These are phyloP conservation scores for Nomada ferruginata DNA, from an alignment of 2,888 invertebrate species.

Conservation along the genomic window DNA sequence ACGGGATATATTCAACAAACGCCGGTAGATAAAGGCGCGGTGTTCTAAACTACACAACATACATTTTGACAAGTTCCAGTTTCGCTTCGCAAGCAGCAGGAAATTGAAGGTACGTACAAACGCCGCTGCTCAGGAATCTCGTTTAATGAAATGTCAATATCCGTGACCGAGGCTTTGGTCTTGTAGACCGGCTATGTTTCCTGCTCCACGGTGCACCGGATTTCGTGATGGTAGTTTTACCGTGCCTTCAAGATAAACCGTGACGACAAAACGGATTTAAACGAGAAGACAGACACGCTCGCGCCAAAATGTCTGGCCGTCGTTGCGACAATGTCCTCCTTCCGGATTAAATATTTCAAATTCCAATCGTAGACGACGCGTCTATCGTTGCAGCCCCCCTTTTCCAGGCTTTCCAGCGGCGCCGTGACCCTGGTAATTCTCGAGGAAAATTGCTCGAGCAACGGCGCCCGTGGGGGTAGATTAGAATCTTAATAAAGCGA, in stretches of 20 bases:
- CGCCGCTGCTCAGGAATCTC: conserved; percentile 63
- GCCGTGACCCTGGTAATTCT: background rate
- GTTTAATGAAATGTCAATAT: conserved; percentile 73
- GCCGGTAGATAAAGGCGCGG: conserved; percentile 47
- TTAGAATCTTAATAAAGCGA: conserved; percentile 48
- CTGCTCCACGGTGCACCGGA: conserved; percentile 45
- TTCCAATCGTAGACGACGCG: conserved; percentile 49
- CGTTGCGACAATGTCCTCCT: conserved; percentile 45
- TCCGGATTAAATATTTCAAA: conserved; percentile 57
- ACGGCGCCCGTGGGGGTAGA: conserved; percentile 1
- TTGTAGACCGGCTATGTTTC: conserved; percentile 63
- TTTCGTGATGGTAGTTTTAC: conserved; percentile 61
- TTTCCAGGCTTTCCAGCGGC: conserved; percentile 1
- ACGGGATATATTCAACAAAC: conserved; percentile 52
- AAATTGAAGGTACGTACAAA: conserved; percentile 67
- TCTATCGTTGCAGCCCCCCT: background rate
- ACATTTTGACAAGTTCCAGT: conserved; percentile 67
- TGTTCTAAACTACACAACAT: conserved; percentile 50
- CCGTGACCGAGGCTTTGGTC: conserved; percentile 69
- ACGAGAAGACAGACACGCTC: conserved; percentile 10
- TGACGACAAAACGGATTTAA: conserved; percentile 44
- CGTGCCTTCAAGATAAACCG: conserved; percentile 62
- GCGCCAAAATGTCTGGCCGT: background rate
- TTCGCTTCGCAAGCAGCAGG: conserved; percentile 59
- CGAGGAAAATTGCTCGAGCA: conserved; percentile 11